These are phyloP conservation scores for Micrasema longulum DNA, from an alignment of 1,140 invertebrate species.

Conservation along the genomic window DNA sequence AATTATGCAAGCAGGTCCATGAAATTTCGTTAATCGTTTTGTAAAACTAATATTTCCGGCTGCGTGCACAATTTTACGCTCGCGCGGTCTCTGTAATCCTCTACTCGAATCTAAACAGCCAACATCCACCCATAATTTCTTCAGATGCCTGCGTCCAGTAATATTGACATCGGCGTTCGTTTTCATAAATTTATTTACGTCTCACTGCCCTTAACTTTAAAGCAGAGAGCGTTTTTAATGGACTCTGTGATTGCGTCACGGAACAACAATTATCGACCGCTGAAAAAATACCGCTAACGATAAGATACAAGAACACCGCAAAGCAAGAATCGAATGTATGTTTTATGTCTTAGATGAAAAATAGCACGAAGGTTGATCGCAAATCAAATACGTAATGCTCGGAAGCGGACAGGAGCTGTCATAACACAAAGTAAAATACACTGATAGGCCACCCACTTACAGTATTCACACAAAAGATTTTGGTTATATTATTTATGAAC, in stretches of 20 bases:
- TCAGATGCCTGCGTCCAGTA: not conserved
- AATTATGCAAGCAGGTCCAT: not conserved
- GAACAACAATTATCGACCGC: not conserved
- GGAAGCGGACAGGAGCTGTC: not conserved
- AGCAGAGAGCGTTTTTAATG: not conserved
- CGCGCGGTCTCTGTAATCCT: not conserved
- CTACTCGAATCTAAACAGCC: not conserved
- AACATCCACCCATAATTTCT: too few species aligned
- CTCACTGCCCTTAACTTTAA: not conserved
- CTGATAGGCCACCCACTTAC: not conserved
- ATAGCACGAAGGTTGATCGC: not conserved
- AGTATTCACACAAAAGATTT: not conserved
- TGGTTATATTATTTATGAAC: not conserved
- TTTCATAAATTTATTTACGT: conserved; percentile 11
- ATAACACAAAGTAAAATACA: conserved; percentile 1
- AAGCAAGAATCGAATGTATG: not conserved
- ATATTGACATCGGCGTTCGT: not conserved
- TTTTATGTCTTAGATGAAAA: not conserved
- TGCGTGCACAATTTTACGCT: not conserved
- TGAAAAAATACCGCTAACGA: not conserved
- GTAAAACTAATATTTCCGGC: not conserved
- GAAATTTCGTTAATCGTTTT: not conserved
- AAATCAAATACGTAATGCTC: not conserved
- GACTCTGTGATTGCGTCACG: not conserved
- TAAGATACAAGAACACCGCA: not conserved